Conservation (phyloP, 2,113 vertebrate species). For the Thunnus maccoyii region DNA sequence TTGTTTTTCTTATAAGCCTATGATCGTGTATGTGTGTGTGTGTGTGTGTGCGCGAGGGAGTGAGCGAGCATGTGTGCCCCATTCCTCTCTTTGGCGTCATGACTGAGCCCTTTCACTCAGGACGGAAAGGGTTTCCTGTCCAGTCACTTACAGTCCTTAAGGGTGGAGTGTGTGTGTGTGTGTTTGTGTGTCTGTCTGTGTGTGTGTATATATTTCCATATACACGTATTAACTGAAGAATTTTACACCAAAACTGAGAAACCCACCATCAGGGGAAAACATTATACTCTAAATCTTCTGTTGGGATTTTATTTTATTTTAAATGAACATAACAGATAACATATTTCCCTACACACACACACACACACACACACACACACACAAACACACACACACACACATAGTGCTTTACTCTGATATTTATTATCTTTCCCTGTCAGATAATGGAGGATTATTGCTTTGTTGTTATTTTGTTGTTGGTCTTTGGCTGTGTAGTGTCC, state of each 20-base stretch:
- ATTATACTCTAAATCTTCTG: background rate
- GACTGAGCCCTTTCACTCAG: slow-evolving; percentile 79
- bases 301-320: background rate
- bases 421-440: background rate
- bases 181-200: slow-evolving; percentile 10
- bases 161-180: slow-evolving; percentile 67
- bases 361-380: no score
- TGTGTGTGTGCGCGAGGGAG: slow-evolving; percentile 4
- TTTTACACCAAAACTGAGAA: slow-evolving; percentile 40
- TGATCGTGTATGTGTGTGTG: background rate
- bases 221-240: background rate
- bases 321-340: background rate
- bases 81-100: slow-evolving; percentile 77
- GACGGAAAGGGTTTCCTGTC: slow-evolving; percentile 85
- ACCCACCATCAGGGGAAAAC: background rate
- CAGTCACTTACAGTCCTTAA: slow-evolving; percentile 54
- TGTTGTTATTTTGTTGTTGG: background rate
- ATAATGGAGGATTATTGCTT: background rate
- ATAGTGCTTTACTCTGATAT: no score
- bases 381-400: no score
- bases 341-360: background rate
- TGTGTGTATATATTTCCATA: background rate
- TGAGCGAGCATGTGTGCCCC: slow-evolving; percentile 19
- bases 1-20: background rate
- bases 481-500: background rate